Base-by-base conservation (phyloP, 2,888 invertebrate genomes). In the Pteria penguin region DNA sequence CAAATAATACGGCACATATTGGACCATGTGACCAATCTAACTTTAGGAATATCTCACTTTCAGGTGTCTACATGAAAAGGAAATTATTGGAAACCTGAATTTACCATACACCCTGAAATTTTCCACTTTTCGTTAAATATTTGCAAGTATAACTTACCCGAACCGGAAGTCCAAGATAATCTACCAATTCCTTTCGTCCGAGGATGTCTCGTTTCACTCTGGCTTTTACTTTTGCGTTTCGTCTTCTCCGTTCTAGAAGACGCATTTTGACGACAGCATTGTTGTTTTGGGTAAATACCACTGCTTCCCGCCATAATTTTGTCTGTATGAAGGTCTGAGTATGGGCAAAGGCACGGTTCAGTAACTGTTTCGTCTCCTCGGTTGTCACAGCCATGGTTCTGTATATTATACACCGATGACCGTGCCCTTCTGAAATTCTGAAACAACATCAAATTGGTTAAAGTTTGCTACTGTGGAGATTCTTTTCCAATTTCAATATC, bases 281-380 rank as follows among this genome's bases (percentile, higher is more conserved):
- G 29, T 76, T 76, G 2, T 18, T 61, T n/a, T 67, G 65, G 14
- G 31, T 62, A 4, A 67, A 11, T 18, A 36, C 36, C 54, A 71
- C 63, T 4, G 76, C 71, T n/a, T 76, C 71, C n/a, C 31, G 24
- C 72, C 71, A 76, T n/a, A 58, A 24, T 26, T 24, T 14, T 45
- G 52, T 60, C 18, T 68, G 60, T 32, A 24, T 68, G 57, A 68
- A 68, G 4, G 24, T 26, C 26, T 55, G 57, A 5, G 68, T 68
- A 26, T 68, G 68, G 4, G 45, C 33, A 11, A 68, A 22, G 4
- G 68, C 68, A 32, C 33, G 55, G 8, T 18, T 24, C 24, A 68
- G 32, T 31, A 68, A 33, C 27, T 32, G n/a, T 18, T 33, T 18
- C n/a, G 68, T 60, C 27, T 60, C 60, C 18, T 22, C 14, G 22